Evolutionary conservation across 2,888 invertebrate species (phyloP).

Genomic region (Orchesellides sinensis): DNA sequence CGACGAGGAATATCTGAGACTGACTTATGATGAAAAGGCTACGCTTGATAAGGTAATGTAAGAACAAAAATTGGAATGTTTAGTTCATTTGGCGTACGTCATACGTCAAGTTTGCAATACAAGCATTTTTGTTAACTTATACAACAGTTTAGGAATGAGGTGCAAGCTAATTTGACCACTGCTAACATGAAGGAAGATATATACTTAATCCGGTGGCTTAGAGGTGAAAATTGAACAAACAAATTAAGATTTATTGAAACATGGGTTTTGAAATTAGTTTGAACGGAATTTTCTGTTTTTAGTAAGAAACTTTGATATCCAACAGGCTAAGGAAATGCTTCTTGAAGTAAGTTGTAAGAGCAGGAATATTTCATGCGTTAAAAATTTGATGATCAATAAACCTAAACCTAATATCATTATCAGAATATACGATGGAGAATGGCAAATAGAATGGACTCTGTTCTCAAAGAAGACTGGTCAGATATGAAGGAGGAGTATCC

Average conservation of each 20-base stretch:
- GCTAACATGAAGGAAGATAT: conserved; percentile 25
- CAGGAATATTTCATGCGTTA: neutral
- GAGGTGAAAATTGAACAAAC: conserved; percentile 14
- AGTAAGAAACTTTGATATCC: conserved; percentile 24
- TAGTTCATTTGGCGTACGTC: too few relatives aligned
- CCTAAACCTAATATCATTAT: neutral
- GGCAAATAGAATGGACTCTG: conserved; percentile 23
- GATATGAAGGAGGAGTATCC: conserved; percentile 37
- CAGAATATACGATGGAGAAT: conserved; percentile 56
- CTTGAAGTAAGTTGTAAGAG: conserved; percentile 14
- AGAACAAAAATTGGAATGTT: neutral
- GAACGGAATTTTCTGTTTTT: neutral
- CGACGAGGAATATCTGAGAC: neutral
- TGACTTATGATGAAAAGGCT: neutral
- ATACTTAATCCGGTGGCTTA: conserved; percentile 40
- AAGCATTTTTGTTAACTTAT: neutral
- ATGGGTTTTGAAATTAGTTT: neutral
- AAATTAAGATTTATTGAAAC: neutral
- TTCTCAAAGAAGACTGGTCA: conserved; percentile 27
- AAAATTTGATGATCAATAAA: neutral
- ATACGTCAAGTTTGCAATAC: too few relatives aligned
- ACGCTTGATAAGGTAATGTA: conserved; percentile 11
- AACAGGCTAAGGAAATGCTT: conserved; percentile 5
- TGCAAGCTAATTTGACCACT: conserved; percentile 16
- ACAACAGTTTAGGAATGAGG: neutral